These are phyloP conservation scores for Pantherophis guttatus DNA, from an alignment of 2,113 vertebrate species.

Conservation along the genomic window DNA sequence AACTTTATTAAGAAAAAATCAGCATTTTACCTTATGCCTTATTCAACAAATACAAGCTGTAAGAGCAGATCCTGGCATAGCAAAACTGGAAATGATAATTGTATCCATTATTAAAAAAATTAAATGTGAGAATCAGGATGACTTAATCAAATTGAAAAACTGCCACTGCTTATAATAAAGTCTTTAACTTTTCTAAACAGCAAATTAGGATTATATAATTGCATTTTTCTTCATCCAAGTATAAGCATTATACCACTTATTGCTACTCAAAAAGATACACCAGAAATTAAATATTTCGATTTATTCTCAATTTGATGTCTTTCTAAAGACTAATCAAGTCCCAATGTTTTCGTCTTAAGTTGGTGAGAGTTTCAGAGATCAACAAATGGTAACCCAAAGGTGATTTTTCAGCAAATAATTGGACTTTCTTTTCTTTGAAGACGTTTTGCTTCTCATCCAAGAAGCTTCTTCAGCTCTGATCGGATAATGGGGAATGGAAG, in stretches of 20 bases:
- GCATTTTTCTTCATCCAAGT: not conserved
- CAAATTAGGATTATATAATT: not conserved
- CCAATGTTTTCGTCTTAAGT: not conserved
- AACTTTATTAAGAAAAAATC: not conserved
- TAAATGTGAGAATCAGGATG: not conserved
- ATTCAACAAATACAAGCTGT: not conserved
- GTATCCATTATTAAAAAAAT: not conserved
- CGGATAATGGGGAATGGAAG: too few relatives aligned
- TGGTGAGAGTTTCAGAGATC: not conserved
- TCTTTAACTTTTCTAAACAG: not conserved
- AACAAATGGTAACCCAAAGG: not conserved
- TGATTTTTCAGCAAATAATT: too few relatives aligned
- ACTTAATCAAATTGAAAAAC: not conserved
- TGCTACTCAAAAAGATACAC: not conserved
- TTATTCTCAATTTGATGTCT: not conserved
- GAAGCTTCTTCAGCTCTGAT: too few relatives aligned
- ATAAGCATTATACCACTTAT: not conserved
- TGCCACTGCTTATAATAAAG: not conserved
- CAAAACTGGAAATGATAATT: not conserved
- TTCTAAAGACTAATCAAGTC: not conserved
- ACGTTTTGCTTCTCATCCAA: too few relatives aligned
- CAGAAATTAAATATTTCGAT: not conserved
- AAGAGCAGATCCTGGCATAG: not conserved
- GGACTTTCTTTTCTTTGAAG: too few relatives aligned
- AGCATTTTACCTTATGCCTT: not conserved